Evolutionary conservation across 2,888 invertebrate genomes (phyloP).

Genomic region (Noctua janthina): DNA sequence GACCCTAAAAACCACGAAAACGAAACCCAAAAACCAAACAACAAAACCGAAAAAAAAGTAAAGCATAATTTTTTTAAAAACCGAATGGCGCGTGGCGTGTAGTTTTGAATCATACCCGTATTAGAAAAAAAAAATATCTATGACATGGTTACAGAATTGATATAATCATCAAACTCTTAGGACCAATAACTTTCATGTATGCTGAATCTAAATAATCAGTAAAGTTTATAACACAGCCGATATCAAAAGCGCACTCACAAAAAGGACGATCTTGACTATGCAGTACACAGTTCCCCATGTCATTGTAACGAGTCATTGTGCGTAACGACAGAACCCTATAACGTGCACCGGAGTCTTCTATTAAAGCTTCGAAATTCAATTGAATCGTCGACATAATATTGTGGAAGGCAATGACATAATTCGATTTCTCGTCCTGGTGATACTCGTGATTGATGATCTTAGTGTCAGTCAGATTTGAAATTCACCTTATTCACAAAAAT

Average conservation of each 20-base stretch:
- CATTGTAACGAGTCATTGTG: constrained; percentile 74
- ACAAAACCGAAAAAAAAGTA: too few relatives aligned
- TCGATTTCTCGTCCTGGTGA: constrained; percentile 75
- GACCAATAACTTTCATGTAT: not conserved
- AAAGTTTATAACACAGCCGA: constrained; percentile 22
- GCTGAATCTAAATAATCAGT: not conserved
- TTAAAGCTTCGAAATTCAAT: constrained; percentile 92
- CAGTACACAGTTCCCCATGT: constrained; percentile 74
- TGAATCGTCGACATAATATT: constrained; percentile 91
- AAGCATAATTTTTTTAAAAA: too few relatives aligned
- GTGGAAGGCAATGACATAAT: constrained; percentile 91
- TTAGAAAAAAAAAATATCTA: not conserved
- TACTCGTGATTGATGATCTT: too few relatives aligned
- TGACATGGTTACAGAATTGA: too few relatives aligned
- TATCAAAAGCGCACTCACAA: constrained; percentile 73
- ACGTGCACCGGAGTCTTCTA: constrained; percentile 81
- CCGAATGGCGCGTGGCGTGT: too few relatives aligned
- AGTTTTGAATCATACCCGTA: too few relatives aligned
- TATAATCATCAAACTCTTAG: too few relatives aligned
- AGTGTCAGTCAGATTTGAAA: too few relatives aligned
- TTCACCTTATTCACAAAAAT: too few relatives aligned
- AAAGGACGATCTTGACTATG: constrained; percentile 71
- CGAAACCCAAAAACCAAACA: too few relatives aligned
- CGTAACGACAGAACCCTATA: constrained; percentile 89
- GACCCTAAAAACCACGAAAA: too few relatives aligned